A percentile compares a stretch with the other conserved stretches of the same genome.
Conservation (phyloP, 1,140 invertebrate genomes). For the Psix sp. region DNA sequence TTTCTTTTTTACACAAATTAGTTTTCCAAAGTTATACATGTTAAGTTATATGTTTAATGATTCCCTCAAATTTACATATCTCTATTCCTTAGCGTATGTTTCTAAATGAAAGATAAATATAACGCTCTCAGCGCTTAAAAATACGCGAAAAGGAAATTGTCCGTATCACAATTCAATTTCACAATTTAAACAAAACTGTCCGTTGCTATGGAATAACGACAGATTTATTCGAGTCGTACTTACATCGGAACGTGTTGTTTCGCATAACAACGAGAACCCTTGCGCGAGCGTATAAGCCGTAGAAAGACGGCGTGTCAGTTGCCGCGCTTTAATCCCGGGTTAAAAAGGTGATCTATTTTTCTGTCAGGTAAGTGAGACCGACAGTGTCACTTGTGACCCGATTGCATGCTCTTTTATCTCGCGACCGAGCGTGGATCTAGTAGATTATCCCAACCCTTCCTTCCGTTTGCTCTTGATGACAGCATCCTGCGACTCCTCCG, state of each 20-base stretch:
- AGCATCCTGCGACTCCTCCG: constrained; percentile 47
- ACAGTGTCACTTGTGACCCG: constrained; percentile 3
- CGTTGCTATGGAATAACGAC: constrained; percentile 22
- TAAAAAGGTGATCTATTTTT: constrained; percentile 23
- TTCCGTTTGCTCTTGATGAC: constrained; percentile 55
- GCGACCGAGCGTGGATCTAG: too few species aligned
- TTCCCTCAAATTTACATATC: too few species aligned
- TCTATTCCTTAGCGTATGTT: background rate
- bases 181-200: constrained; percentile 17
- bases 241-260: constrained; percentile 26
- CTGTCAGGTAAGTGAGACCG: constrained; percentile 15
- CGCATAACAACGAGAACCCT: constrained; percentile 30
- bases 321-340: too few species aligned
- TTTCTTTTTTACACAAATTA: too few species aligned
- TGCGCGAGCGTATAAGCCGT: constrained; percentile 1
- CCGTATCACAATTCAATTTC: constrained; percentile 11
- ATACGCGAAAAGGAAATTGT: background rate
- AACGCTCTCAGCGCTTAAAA: background rate
- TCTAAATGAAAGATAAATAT: background rate
- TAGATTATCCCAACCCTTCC: constrained; percentile 55
- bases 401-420: background rate
- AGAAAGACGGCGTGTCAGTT: constrained; percentile 5
- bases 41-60: too few species aligned
- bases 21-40: too few species aligned
- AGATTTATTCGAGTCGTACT: constrained; percentile 33